phyloP scores from a whole-genome alignment of 2,888 invertebrate genomes.

The Coleophora flavipennella region DNA sequence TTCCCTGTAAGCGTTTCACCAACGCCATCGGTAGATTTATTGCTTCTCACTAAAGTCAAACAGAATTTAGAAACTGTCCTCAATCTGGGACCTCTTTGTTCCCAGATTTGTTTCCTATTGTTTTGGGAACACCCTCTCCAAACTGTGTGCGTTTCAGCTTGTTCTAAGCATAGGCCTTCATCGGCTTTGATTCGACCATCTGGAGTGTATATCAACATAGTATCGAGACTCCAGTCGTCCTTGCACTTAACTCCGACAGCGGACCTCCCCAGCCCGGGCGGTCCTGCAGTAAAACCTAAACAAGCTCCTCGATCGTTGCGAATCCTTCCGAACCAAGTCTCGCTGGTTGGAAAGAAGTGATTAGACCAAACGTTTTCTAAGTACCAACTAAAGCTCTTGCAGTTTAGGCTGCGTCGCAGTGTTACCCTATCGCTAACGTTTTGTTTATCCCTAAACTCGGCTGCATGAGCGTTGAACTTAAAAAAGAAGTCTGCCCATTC shows the following conservation, averaged over 20 bases:
- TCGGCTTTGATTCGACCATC: conserved; percentile 87
- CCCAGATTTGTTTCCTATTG: conserved; percentile 79
- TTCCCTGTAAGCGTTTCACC: conserved; percentile 69
- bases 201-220: conserved; percentile 80
- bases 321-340: conserved; percentile 92
- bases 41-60: conserved; percentile 37
- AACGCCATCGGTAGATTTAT: conserved; percentile 28
- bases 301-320: conserved; percentile 58
- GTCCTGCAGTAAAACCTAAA: conserved; percentile 53
- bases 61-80: conserved; percentile 44
- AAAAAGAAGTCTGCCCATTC: conserved; percentile 95
- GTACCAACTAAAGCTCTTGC: conserved; percentile 95
- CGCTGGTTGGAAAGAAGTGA: conserved; percentile 92
- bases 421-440: conserved; percentile 76
- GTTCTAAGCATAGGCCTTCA: conserved; percentile 88
- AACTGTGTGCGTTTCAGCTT: conserved; percentile 75
- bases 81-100: conserved; percentile 58
- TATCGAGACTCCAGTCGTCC: conserved; percentile 70
- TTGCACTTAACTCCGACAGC: conserved; percentile 79
- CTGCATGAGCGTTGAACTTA: conserved; percentile 84
- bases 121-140: conserved; percentile 81
- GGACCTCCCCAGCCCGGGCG: conserved; percentile 80
- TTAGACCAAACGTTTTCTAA: conserved; percentile 96
- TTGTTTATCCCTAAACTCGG: conserved; percentile 71
- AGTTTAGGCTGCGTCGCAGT: conserved; percentile 80